Base-by-base conservation (phyloP, 2,797 vertebrate species). In the Lindbergichthys nudifrons region DNA sequence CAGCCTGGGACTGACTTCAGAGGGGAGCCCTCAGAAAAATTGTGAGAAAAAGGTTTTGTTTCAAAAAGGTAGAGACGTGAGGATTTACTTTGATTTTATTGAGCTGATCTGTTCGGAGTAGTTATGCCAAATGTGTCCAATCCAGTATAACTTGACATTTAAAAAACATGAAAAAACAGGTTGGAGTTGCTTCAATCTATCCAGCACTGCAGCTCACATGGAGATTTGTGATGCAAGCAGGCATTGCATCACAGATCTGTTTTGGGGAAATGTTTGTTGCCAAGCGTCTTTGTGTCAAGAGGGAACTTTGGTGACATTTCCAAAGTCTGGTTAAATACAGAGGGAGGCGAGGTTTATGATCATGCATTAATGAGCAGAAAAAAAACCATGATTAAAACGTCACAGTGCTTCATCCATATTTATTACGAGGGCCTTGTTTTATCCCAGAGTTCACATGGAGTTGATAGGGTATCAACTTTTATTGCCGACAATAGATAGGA, bases 1-100 rank as follows among this genome's bases (percentile, higher is more conserved):
- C n/a, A n/a, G n/a, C n/a, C 19, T 76, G 69, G 53, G 51, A 45
- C 39, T 65, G 59, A 64, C 70, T 82, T 80, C 62, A 75, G 47
- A 50, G 45, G 73, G 23, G 26, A 57, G 7, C 57, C 46, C 52
- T 62, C 43, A 43, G 30, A 74, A 32, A n/a, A 59, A 26, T 26
- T 26, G 26, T 26, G 19, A 39, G 10, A 12, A 5, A 10, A 8
- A 14, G 58, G 21, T 58, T 46, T 19, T n/a, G 19, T 54, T 65
- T 65, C 56, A 50, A 43, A n/a, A 65, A 42, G 57, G 46, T 6
- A 54, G 41, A 70, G 56, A 32, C 80, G 7, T 61, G 42, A 62
- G 39, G 54, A 45, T 67, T 65, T 14, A 67, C 43, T 54, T 21
- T 36, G 26, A 45, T 64, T 67, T 71, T 19, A 26, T 32, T 68